Evolutionary conservation across 2,113 vertebrate species (phyloP), one percentile per base, ranked within the genome.

Genomic region (Myiozetetes cayanensis): DNA sequence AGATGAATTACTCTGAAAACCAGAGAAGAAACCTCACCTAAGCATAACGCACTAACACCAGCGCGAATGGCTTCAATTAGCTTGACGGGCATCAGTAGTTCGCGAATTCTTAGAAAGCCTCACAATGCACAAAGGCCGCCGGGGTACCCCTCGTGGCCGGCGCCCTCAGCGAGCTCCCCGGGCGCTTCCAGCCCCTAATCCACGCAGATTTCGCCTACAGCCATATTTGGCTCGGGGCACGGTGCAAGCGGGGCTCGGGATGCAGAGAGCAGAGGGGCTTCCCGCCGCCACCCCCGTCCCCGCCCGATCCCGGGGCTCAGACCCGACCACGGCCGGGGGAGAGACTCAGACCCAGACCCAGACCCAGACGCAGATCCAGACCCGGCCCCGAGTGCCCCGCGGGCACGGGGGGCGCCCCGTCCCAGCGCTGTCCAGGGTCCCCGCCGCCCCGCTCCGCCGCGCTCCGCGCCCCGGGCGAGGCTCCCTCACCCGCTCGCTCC

Each of bases 381-480:
- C 21, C 30, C 41, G 2, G 33, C 53, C 39, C 44, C 47, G 19
- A 31, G 58, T 23, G 2, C 46, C 65, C 68, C 41, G 46, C 49
- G 49, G 49, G 65, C 72, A 4, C 61, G 7, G 39, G 79, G 61
- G 44, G 19, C 19, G 50, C 68, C 70, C 82, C 49, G 59, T 43
- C 55, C 93, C 74, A 86, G 91, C 77, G 94, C 95, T 86, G 94
- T 93, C 93, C 93, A 93, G 93, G 88, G 94, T 89, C 67, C 90
- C 94, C 88, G 43, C 77, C 43, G 66, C 79, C 8, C 37, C 43
- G 23, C 25, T 4, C 44, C 55, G 41, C 74, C 3, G 56, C 46
- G 22, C 25, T 25, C 47, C 67, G 46, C 67, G 50, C 50, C 37
- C 50, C 14, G 72, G 46, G n/a, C 66, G 12, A n/a, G 33, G 66